These are phyloP conservation scores for Dromaius novaehollandiae DNA, from an alignment of 2,113 vertebrate genomes.

Conservation along the genomic window DNA sequence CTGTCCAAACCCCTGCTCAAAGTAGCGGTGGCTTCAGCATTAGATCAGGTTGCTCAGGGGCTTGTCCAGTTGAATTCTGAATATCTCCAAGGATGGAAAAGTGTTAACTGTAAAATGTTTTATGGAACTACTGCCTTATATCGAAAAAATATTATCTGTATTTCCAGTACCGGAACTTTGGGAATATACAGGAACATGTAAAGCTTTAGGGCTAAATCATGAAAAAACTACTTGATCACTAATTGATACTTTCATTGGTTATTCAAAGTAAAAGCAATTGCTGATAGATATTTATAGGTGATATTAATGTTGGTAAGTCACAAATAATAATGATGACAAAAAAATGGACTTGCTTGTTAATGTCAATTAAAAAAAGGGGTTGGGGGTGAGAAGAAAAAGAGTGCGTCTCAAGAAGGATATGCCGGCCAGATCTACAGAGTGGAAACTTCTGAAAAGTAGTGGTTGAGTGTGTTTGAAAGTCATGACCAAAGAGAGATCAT, in stretches of 20 bases:
- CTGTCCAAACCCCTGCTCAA: neutral
- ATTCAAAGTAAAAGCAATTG: neutral
- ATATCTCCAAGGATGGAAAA: neutral
- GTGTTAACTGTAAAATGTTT: neutral
- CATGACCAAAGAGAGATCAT: neutral
- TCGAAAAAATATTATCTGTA: neutral
- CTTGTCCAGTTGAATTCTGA: neutral
- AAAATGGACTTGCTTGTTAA: neutral
- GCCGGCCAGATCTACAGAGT: neutral
- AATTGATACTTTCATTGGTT: neutral
- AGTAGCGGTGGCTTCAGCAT: neutral
- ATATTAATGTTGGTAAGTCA: neutral
- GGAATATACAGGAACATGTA: neutral
- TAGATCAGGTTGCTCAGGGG: neutral
- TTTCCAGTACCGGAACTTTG: neutral
- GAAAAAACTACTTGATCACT: neutral
- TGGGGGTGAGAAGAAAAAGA: neutral
- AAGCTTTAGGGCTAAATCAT: neutral
- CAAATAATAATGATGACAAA: neutral
- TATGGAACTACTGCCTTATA: neutral
- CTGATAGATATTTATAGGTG: neutral
- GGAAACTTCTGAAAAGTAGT: neutral
- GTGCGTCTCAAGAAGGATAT: neutral
- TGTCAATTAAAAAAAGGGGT: neutral
- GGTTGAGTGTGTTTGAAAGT: neutral